Conservation (phyloP, 2,888 invertebrate genomes). For the Cryptocephalus primarius region DNA sequence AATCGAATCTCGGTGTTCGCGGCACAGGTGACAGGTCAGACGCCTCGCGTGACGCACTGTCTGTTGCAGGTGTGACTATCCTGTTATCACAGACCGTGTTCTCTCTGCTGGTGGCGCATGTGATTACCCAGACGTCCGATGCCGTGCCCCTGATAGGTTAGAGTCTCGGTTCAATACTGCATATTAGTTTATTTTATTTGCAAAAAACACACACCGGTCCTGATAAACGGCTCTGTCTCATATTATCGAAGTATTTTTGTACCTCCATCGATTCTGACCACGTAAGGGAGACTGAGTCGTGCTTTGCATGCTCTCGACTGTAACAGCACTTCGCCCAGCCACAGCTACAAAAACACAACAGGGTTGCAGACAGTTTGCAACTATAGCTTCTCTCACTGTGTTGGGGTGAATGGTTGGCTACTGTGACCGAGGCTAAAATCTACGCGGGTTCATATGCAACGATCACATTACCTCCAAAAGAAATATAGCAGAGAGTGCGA, state of each 20-base stretch:
- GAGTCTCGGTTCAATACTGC: constrained; percentile 26
- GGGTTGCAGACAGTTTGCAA: constrained; percentile 19
- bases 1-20: constrained; percentile 2
- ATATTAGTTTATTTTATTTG: constrained; percentile 28
- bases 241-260: neutral
- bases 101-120: constrained; percentile 97
- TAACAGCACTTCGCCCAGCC: constrained; percentile 38
- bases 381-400: constrained; percentile 26
- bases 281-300: constrained; percentile 14
- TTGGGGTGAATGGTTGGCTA: constrained; percentile 30
- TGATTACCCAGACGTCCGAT: constrained; percentile 98
- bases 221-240: constrained; percentile 15
- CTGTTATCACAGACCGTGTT: constrained; percentile 99
- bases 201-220: constrained; percentile 23
- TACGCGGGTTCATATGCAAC: constrained; percentile 2
- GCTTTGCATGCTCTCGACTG: constrained; percentile 30
- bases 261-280: neutral
- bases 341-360: constrained; percentile 31
- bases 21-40: constrained; percentile 39
- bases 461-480: constrained; percentile 1
- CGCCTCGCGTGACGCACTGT: constrained; percentile 41
- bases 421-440: constrained; percentile 34
- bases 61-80: constrained; percentile 96
- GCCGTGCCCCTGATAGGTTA: constrained; percentile 97
- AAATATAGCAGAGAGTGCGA: too few species aligned